Evolutionary conservation across 2,797 vertebrate genomes (phyloP).

Genomic region (Falco peregrinus): DNA sequence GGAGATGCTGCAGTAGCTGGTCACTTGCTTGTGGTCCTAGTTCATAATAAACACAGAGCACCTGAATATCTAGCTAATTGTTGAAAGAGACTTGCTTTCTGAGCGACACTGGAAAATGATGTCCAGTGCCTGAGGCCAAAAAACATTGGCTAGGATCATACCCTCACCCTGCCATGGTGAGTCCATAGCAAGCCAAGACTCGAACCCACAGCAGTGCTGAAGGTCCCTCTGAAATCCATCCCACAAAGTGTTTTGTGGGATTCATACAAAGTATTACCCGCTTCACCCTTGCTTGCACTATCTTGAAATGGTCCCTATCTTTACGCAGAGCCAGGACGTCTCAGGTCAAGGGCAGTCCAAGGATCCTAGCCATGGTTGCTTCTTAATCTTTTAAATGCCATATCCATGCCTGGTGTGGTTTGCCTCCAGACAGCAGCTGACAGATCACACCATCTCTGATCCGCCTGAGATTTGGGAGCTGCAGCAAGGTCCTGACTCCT

Average conservation of each 20-base stretch:
- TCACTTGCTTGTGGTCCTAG: not conserved
- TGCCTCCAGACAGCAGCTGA: conserved; percentile 40
- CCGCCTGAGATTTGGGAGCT: not conserved
- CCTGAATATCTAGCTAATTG: not conserved
- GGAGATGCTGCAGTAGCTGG: not conserved
- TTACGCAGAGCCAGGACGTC: not conserved
- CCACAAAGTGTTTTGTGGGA: not conserved
- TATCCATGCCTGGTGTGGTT: not conserved
- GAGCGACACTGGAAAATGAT: not conserved
- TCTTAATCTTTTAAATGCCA: conserved; percentile 22
- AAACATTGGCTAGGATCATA: not conserved
- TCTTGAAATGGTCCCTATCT: not conserved
- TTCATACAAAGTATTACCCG: not conserved
- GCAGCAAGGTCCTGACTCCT: not conserved
- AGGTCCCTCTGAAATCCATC: not conserved
- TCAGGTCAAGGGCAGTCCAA: conserved; percentile 36
- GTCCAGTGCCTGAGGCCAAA: not conserved
- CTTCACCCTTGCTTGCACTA: not conserved
- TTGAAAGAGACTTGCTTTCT: not conserved
- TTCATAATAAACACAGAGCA: not conserved
- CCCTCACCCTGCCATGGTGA: not conserved
- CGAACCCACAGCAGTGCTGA: not conserved
- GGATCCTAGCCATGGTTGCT: not conserved
- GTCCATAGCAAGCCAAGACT: not conserved
- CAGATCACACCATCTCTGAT: not conserved